Base-by-base conservation (phyloP, 1,140 invertebrate species). In the Cydia splendana region DNA sequence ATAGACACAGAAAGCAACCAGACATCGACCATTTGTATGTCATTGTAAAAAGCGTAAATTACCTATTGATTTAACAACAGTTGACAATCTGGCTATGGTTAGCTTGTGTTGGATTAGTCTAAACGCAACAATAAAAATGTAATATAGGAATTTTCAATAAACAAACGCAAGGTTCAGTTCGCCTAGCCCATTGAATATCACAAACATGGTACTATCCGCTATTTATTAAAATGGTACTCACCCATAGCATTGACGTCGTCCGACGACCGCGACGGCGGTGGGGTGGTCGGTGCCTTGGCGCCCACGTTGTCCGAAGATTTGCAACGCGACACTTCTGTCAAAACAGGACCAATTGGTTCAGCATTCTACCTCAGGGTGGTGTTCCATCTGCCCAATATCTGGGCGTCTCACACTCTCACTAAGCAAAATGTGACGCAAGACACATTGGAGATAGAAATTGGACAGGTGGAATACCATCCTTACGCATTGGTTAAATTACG, bases 171-270 rank as follows among this genome's bases (percentile, higher is more conserved):
- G n/a, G 20, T 5, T 65, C 10, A 48, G 45, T 48, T 48, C 45
- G 45, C 45, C 45, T 69, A 71, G 48, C 34, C 9, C 7, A 4
- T 0, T 7, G 42, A 79, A 75, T 77, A 69, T 24, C 51, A 73
- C 9, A 74, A 65, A 12, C 34, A 38, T 3, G 18, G 6, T 51
- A 10, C 7, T 1, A 2, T 42, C 38, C 34, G 12, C 18, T 75
- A 34, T 12, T 18, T 15, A 53, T 53, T 65, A 62, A 45, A 74
- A 30, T 51, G 76, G n/a, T 15, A 80, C 84, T 86, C 76, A 93
- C 91, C 91, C 84, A 93, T 92, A 10, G 89, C 88, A 80, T 93
- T 93, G 53, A 93, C 90, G 71, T 93, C 91, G 75, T 93, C 91
- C 10, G 90, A 91, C 2, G 91, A 93, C 9, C 91, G 85, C 18